Percentiles rank a stretch among this genome's conserved stretches.
phyloP scores from a whole-genome alignment of 2,888 invertebrate species.

The Prosapia bicincta region DNA sequence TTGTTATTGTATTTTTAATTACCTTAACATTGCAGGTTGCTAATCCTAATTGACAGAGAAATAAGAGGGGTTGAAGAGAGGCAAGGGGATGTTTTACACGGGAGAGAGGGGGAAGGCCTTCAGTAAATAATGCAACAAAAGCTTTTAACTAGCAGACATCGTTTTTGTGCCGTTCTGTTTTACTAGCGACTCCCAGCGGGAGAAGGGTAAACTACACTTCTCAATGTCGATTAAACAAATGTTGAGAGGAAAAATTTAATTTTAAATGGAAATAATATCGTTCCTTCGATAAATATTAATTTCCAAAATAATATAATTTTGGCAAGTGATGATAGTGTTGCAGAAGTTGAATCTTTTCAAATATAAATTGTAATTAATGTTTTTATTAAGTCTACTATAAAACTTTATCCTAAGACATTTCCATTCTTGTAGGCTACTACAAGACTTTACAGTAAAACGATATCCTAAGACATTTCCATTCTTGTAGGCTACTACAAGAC shows the following conservation, averaged over 20 bases:
- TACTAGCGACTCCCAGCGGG: background rate
- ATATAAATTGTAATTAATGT: no score
- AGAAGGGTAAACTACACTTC: background rate
- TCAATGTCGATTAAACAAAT: background rate
- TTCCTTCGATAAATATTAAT: no score
- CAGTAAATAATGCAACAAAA: constrained; percentile 38
- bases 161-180: constrained; percentile 22
- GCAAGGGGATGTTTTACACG: background rate
- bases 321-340: no score
- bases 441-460: no score
- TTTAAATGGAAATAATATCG: background rate
- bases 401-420: no score
- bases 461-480: no score
- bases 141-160: constrained; percentile 37
- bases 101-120: constrained; percentile 24
- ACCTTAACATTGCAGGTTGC: constrained; percentile 26
- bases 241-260: background rate
- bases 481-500: no score
- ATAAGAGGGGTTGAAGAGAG: constrained; percentile 13
- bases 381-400: no score
- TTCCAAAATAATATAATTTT: no score
- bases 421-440: no score
- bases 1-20: constrained; percentile 38
- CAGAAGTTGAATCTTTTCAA: no score
- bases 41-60: constrained; percentile 36